These are phyloP conservation scores for Gryllus longicercus DNA, from an alignment of 2,888 invertebrate genomes.

Conservation along the genomic window DNA sequence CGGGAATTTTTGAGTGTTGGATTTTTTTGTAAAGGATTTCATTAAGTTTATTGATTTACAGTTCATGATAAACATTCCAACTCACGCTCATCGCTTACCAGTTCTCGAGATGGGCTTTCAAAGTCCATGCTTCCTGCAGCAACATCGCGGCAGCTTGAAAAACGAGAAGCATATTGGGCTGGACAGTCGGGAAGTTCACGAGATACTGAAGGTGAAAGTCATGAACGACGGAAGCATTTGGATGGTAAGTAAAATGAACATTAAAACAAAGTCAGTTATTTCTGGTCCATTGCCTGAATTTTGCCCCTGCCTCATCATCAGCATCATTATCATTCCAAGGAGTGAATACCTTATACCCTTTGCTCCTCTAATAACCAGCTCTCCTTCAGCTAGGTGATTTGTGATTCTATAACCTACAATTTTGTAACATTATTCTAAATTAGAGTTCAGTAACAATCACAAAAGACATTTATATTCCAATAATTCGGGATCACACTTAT, in stretches of 20 bases:
- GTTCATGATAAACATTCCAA: slow-evolving; percentile 75
- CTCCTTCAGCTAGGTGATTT: too few species aligned
- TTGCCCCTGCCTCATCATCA: too few species aligned
- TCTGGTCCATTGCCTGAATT: neutral
- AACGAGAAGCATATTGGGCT: slow-evolving; percentile 38
- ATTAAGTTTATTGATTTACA: slow-evolving; percentile 39
- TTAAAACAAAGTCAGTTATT: neutral
- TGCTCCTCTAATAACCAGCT: too few species aligned
- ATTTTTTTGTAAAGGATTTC: too few species aligned
- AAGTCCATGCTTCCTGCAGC: slow-evolving; percentile 31
- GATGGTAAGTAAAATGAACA: slow-evolving; percentile 29
- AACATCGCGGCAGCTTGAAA: slow-evolving; percentile 35
- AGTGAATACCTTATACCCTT: too few species aligned
- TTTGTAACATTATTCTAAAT: too few species aligned
- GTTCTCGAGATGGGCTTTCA: slow-evolving; percentile 33
- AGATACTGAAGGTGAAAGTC: slow-evolving; percentile 36
- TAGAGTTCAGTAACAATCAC: too few species aligned
- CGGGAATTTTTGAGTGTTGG: too few species aligned
- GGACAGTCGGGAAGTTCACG: slow-evolving; percentile 36
- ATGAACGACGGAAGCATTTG: slow-evolving; percentile 38
- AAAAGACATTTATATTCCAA: too few species aligned
- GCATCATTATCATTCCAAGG: too few species aligned
- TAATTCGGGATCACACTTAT: too few species aligned
- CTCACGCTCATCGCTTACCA: slow-evolving; percentile 51
- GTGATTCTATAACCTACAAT: too few species aligned